Base-by-base conservation (phyloP, 1,140 invertebrate species). In the Potamilus streckersoni region DNA sequence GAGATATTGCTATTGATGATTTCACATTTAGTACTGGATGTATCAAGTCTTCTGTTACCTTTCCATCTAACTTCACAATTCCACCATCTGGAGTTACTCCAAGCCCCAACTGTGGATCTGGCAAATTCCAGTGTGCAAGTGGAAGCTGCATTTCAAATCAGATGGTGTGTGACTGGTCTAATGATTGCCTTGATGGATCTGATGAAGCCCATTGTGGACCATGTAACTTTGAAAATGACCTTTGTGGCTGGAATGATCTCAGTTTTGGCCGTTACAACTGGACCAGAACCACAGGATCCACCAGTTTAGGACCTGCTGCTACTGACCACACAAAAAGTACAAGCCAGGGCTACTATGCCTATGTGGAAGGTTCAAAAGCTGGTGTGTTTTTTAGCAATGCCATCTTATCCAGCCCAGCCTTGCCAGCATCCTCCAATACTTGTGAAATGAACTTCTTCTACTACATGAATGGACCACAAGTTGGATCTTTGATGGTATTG, bases 381-480 rank as follows among this genome's bases (percentile, higher is more conserved):
- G 87, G 88, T 16, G 80, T 87, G 16, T 87, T 82, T 77, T 81
- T 79, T 31, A 81, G 79, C 14, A 59, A 65, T 13, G 87, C 85
- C 31, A 38, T 82, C 12, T 70, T 89, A 12, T 80, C 79, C 27
- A 88, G 86, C 78, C 86, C 86, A 56, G 19, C 71, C 8, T 61
- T 89, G n/a, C 82, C 87, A 16, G 57, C 79, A 57, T 55, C 84
- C 56, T 81, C 83, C 38, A 65, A 61, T 13, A 76, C 71, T 2
- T 89, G 88, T 76, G 80, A 84, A 63, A 84, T 88, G 78, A 70
- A 75, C 20, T 95, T 96, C 84, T 95, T 91, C 90, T 93, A 90
- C 81, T 94, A 95, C 81, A 95, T 95, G 94, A 94, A 92, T 82
- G 94, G 94, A 58, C 60, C 11, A 59, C 76, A 66, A 73, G 64